Base-by-base conservation (phyloP, 2,888 invertebrate species). In the Conomelus anceps region DNA sequence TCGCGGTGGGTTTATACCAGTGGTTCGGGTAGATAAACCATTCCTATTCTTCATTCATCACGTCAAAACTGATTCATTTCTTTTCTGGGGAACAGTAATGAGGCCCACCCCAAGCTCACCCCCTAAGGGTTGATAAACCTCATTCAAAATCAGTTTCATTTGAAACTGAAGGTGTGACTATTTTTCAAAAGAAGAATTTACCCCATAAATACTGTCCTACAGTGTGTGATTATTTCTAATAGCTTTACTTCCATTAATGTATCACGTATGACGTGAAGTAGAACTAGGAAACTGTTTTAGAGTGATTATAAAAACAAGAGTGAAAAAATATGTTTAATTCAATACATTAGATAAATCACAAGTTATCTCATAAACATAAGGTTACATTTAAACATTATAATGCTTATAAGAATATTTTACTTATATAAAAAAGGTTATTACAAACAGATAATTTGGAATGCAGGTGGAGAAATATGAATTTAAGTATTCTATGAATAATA, bases 31-130 rank as follows among this genome's bases (percentile, higher is more conserved):
- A 0, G 95, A 96, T 92, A 94, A 96, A 29, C 97, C 97, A 0
- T 97, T 97, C 93, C 93, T 96, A 90, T 96, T 97, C 92, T 96
- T 96, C 92, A 96, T 97, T 90, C 94, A 96, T 91, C 95, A 96
- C 92, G 95, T 96, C 91, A 93, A 93, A 24, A 95, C 96, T 3
- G 95, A 95, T 91, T 93, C 96, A 9, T 94, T 96, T 24, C 94
- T 96, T 86, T 97, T 97, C 92, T 96, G 96, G 94, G 96, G 96
- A 0, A 94, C 95, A 26, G 94, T 96, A 87, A 94, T 94, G 91
- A 94, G 94, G 90, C 96, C 96, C 0, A 93, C 93, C 17, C 94
- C 93, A 20, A 91, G 92, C 63, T n/a, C 63, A 4, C n/a, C 63
- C 4, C 63, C 63, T n/a, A 63, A 63, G 63, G 63, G 63, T n/a